These are phyloP conservation scores for Agrotis exclamationis DNA, from an alignment of 2,888 invertebrate genomes.

Conservation along the genomic window DNA sequence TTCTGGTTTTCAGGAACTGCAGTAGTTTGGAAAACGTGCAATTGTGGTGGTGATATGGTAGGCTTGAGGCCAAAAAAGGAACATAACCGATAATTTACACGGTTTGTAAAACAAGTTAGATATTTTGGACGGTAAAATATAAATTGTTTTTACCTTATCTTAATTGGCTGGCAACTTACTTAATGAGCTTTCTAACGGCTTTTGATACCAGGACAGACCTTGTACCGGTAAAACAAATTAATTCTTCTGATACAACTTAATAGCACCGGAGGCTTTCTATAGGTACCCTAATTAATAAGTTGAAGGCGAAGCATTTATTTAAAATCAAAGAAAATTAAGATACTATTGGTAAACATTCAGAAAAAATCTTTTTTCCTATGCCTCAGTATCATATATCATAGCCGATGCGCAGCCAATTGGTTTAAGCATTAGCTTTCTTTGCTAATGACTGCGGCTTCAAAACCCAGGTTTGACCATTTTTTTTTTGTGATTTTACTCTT, in stretches of 20 bases:
- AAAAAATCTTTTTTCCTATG: no score
- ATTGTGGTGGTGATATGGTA: no score
- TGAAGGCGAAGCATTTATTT: background rate
- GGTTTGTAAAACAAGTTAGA: background rate
- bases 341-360: no score
- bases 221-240: conserved; percentile 26
- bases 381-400: no score
- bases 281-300: background rate
- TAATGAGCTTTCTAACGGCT: conserved; percentile 35
- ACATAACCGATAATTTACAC: background rate
- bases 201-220: conserved; percentile 39
- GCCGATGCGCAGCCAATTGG: no score
- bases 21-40: no score
- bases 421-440: no score
- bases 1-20: no score
- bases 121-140: background rate
- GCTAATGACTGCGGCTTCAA: no score
- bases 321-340: background rate
- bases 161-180: conserved; percentile 3
- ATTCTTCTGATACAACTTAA: conserved; percentile 37
- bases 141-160: conserved; percentile 33
- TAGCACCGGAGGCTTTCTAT: background rate
- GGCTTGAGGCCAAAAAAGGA: no score
- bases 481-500: no score
- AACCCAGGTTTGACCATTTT: no score